Evolutionary conservation across 2,113 vertebrate species (phyloP).

Genomic region (Aviceda subcristata): DNA sequence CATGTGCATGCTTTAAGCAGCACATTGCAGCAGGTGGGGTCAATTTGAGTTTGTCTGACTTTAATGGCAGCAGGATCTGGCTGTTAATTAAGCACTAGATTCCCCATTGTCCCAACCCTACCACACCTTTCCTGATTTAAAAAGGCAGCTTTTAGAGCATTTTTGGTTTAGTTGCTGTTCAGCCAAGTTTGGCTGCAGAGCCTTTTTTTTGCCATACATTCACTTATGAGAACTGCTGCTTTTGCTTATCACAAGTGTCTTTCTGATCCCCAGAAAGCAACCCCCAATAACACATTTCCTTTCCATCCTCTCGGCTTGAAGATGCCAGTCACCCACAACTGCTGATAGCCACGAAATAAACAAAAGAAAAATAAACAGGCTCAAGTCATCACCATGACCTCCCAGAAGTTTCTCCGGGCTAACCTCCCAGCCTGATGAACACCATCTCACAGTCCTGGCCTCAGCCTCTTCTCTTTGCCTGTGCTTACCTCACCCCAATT

Average conservation of each 20-base stretch:
- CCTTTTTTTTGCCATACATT: not conserved
- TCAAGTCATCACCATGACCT: not conserved
- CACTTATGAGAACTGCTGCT: not conserved
- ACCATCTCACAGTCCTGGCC: not conserved
- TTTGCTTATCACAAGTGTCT: not conserved
- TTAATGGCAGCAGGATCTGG: not conserved
- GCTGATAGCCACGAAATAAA: not conserved
- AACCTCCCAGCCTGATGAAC: not conserved
- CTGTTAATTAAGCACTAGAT: not conserved
- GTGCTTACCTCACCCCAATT: not conserved
- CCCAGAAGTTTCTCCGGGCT: not conserved
- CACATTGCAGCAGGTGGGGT: not conserved
- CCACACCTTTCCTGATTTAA: slow-evolving; percentile 46
- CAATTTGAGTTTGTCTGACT: not conserved
- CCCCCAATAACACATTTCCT: not conserved
- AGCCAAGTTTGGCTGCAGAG: not conserved
- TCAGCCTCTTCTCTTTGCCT: not conserved
- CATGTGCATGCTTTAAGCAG: not conserved
- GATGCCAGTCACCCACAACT: not conserved
- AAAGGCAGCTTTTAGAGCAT: not conserved
- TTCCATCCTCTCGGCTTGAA: not conserved
- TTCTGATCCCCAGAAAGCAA: not conserved
- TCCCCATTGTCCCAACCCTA: not conserved
- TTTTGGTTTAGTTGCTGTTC: not conserved
- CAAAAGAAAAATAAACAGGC: not conserved